phyloP scores from a whole-genome alignment of 2,888 invertebrate species.

The Pyrrhia umbra region DNA sequence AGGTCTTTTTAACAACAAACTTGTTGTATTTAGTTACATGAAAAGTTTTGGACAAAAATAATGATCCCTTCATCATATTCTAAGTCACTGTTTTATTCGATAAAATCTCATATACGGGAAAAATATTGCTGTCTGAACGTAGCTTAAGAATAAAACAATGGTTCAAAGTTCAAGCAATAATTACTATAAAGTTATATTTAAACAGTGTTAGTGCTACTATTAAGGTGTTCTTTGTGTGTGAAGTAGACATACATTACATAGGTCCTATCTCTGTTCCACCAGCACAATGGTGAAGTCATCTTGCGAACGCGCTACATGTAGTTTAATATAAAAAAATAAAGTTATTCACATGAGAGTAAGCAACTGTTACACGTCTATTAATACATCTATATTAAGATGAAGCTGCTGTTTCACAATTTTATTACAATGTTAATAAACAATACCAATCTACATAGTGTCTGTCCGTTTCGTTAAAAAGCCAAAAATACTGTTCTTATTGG shows the following conservation, averaged over 20 bases:
- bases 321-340: conserved; percentile 19
- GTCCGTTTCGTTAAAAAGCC: neutral
- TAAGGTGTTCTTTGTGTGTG: neutral
- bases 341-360: conserved; percentile 6
- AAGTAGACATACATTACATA: neutral
- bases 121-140: too few relatives aligned
- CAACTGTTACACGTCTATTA: neutral
- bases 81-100: too few relatives aligned
- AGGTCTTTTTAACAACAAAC: too few relatives aligned
- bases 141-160: neutral
- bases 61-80: too few relatives aligned
- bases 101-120: too few relatives aligned
- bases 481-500: neutral
- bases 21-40: too few relatives aligned
- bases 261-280: neutral
- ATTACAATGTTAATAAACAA: neutral
- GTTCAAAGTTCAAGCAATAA: conserved; percentile 34
- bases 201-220: neutral
- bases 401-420: neutral
- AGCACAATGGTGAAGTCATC: neutral
- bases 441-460: neutral
- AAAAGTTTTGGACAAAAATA: too few relatives aligned
- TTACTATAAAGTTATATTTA: conserved; percentile 15
- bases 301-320: neutral
- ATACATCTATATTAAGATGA: neutral